Base-by-base conservation (phyloP, 1,140 invertebrate genomes). In the Rhopalosiphum maidis region DNA sequence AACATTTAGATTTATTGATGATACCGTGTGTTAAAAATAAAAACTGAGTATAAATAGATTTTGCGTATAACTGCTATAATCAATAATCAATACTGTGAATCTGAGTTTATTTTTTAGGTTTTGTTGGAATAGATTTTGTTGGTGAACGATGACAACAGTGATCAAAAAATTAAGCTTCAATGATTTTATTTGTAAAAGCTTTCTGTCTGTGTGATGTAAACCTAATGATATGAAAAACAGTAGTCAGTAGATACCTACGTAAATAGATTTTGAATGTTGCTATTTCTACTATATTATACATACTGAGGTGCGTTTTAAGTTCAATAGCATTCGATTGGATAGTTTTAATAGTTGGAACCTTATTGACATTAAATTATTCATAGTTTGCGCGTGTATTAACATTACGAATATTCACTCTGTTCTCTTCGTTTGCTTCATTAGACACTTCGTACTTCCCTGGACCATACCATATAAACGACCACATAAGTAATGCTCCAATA, bases 381-480 rank as follows among this genome's bases (percentile, higher is more conserved):
- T 54, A 35, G 48, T 89, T 54, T 89, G 23, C n/a, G 35, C 46
- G 86, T 6, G 43, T 46, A 51, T 87, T 87, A 51, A 87, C 37
- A 6, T 48, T 51, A 46, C 30, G 46, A 87, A 54, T 54, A 54
- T 89, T 37, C 87, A 37, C 87, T 23, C n/a, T 48, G 21, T 35
- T 54, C 48, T 51, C 43, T 87, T 48, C 2, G 48, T 87, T 51
- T 87, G 86, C 46, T 51, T 51, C 86, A 89, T 89, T 89, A 89
- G 87, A 54, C n/a, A 89, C n/a, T 35, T 89, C 48, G 46, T 46
- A 77, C 60, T 9, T 0, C 8, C 35, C n/a, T 37, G 15, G 2
- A 77, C 43, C n/a, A 18, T 87, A 48, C 46, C n/a, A 54, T 88
- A n/a, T 89, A 54, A 89, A 54, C 87, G 3, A 89, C 22, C 30